Conservation (phyloP, 2,113 vertebrate genomes). For the Coptodon bakossiorum region DNA sequence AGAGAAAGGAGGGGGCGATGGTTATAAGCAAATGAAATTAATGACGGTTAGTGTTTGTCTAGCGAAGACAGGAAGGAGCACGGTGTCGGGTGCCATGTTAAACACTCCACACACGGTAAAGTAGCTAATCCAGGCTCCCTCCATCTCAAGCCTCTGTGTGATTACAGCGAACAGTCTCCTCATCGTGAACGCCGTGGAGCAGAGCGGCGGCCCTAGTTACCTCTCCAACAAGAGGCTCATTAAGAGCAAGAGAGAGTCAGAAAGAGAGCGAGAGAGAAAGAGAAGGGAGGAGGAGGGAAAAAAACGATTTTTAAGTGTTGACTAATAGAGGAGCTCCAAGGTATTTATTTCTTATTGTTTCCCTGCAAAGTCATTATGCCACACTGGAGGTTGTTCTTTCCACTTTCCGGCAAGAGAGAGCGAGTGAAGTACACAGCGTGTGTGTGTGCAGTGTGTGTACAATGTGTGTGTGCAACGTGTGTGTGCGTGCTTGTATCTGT, state of each 20-base stretch:
- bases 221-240: conserved; percentile 75
- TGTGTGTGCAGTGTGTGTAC: neutral
- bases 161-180: conserved; percentile 66
- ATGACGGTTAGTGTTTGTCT: conserved; percentile 69
- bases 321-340: conserved; percentile 76
- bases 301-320: conserved; percentile 65
- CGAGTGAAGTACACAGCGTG: neutral
- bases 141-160: conserved; percentile 67
- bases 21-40: conserved; percentile 71
- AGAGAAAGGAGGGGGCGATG: neutral
- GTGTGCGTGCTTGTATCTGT: neutral
- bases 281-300: neutral
- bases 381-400: conserved; percentile 59
- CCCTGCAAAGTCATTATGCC: conserved; percentile 69
- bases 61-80: conserved; percentile 58
- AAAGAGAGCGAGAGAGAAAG: neutral
- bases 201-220: conserved; percentile 68
- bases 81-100: conserved; percentile 65
- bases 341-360: conserved; percentile 75
- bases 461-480: neutral
- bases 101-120: conserved; percentile 70
- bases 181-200: conserved; percentile 50
- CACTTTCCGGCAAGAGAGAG: conserved; percentile 41
- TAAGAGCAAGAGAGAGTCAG: conserved; percentile 48
- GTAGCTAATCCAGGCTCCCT: conserved; percentile 70